Evolutionary conservation across 2,888 invertebrate genomes (phyloP).

Genomic region (Dyspetes luteomarginatus): DNA sequence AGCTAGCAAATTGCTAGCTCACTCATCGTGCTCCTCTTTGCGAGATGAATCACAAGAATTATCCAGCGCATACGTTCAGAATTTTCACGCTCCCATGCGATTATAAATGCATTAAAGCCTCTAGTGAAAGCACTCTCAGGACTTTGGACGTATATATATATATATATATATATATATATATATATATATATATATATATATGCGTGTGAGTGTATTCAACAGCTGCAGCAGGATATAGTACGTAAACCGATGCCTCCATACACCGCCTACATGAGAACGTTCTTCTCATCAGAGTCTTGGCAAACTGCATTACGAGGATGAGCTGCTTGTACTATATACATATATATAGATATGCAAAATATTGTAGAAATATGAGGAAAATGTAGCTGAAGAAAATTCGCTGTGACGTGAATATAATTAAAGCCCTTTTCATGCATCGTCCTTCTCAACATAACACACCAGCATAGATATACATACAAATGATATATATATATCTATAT

Average conservation of each 20-base stretch:
- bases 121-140: conserved; percentile 50
- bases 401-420: conserved; percentile 55
- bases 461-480: neutral
- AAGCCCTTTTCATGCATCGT: conserved; percentile 49
- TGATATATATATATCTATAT: neutral
- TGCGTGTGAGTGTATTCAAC: neutral
- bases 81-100: conserved; percentile 35
- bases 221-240: conserved; percentile 11
- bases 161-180: neutral
- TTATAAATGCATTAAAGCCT: conserved; percentile 58
- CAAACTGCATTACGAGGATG: conserved; percentile 55
- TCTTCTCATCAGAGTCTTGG: conserved; percentile 55
- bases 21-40: neutral
- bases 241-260: conserved; percentile 42
- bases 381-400: conserved; percentile 49
- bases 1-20: conserved; percentile 29
- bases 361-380: conserved; percentile 40
- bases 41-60: conserved; percentile 34
- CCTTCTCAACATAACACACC: conserved; percentile 21
- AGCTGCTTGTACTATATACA: neutral
- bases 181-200: neutral
- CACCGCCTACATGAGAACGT: conserved; percentile 31
- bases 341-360: conserved; percentile 6
- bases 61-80: conserved; percentile 19
- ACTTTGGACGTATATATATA: conserved; percentile 13